Base-by-base conservation (phyloP, 2,888 invertebrate species). In the Tineola bisselliella region DNA sequence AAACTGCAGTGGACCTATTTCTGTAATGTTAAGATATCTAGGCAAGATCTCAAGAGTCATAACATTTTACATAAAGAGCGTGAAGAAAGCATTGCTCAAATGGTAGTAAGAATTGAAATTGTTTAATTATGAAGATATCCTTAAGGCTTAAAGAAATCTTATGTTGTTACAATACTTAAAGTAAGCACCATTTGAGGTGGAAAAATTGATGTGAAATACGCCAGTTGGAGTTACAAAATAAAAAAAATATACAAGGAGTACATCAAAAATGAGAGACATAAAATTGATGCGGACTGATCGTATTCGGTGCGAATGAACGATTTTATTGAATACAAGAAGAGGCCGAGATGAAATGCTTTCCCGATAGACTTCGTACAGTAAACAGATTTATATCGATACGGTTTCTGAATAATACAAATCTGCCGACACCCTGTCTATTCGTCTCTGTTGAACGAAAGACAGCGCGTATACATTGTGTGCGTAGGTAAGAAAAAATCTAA, bases 371-470 rank as follows among this genome's bases (percentile, higher is more conserved):
- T 33, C 33, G 58, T 17, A 58, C 58, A 56, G 33, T 58, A 58
- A 58, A 58, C 58, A 58, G 58, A 58, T 58, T 58, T 58, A 58
- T 58, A 58, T 33, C 58, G 58, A 33, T 58, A 58, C 58, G 19
- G 25, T 48, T 58, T 33, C 33, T 58, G 58, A 58, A 58, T 58
- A 58, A 58, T 58, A 58, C 58, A 58, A 58, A 58, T 58, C 58
- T 58, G 8, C 15, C 15, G 33, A 58, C 58, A 33, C 17, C 58
- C 54, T 54, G 56, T 33, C 58, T 31, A 58, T 58, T 33, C 31
- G 58, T 58, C 58, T 58, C 33, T 58, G 33, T 33, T 58, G 15
- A 15, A 58, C 13, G 33, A 10, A n/a, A 58, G 58, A 58, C 58
- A 58, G 31, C 15, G 33, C 10, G 58, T n/a, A 33, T 58, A 25